Base-by-base conservation (phyloP, 92 coral and sea anemone species). In the Palythoa grandiflora region DNA sequence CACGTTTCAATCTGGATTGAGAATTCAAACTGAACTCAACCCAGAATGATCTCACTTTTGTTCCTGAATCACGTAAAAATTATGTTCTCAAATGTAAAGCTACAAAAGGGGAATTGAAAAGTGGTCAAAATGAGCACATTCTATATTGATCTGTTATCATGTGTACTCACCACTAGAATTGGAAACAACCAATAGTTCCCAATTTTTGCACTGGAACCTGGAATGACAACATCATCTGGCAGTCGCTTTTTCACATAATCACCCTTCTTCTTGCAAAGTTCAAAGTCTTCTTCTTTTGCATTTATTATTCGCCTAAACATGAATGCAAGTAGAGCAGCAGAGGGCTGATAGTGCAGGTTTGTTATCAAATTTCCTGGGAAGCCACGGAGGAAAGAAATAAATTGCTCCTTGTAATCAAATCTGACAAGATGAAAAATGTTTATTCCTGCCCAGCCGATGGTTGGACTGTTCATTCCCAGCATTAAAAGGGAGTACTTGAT, bases 181-280 rank as follows among this genome's bases (percentile, higher is more conserved):
- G 99, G 99, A 78, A 97, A 97, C 57, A 97, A 84, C 99, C 99
- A 97, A 80, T 97, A 97, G 80, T 92, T 97, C 40, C 78, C 68
- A 8, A 85, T 75, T 44, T 88, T 93, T 71, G 99, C 89, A 35
- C 92, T 95, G 70, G 72, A 63, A 2, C 99, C 99, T 77, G 99
- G 99, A 40, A 97, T 89, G 77, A 97, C 92, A 9, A 97, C 94
- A 86, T 90, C 90, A 4, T 88, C 90, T 12, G 94, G 98, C 66
- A 97, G 80, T 75, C 87, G 91, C n/a, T 83, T 83, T 60, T 85
- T 89, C 28, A 97, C 98, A 92, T 95, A 95, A 79, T 97, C 99
- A 28, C 99, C 99, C 79, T 97, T 97, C 68, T 77, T 86, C 88
- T 93, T 95, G 71, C 92, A 81, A 37, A 59, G 70, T 50, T 90